Evolutionary conservation across 2,797 vertebrate genomes (phyloP).

Genomic region (Cuculus canorus): DNA sequence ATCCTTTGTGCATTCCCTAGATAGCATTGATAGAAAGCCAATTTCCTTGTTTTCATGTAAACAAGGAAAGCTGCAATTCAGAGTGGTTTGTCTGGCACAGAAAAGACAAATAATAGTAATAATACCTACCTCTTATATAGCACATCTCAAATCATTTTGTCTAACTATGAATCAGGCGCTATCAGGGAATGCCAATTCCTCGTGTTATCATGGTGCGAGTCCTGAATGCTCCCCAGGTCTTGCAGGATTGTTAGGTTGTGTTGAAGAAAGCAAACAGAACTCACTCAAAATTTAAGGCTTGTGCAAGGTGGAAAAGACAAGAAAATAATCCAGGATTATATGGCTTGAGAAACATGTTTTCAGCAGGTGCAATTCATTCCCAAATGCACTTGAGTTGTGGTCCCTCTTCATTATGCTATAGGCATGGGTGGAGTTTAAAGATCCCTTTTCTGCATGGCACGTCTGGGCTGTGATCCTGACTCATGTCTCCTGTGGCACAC

Average conservation of each 20-base stretch:
- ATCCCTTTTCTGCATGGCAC: not conserved
- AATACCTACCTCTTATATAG: not conserved
- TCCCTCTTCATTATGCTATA: not conserved
- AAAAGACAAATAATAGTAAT: conserved; percentile 3
- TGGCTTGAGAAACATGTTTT: not conserved
- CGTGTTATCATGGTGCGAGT: not conserved
- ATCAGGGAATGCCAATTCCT: not conserved
- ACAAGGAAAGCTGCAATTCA: conserved; percentile 23
- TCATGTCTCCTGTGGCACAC: rapidly evolving
- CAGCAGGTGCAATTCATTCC: not conserved
- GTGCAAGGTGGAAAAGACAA: not conserved
- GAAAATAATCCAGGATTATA: not conserved
- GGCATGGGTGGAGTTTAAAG: not conserved
- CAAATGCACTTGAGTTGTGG: not conserved
- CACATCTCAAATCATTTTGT: not conserved
- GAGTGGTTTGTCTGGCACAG: not conserved
- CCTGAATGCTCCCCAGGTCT: not conserved
- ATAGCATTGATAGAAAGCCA: not conserved
- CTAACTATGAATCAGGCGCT: not conserved
- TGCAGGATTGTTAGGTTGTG: not conserved
- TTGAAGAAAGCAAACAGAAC: not conserved
- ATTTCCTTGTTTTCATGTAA: conserved; percentile 43
- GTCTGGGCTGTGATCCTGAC: not conserved
- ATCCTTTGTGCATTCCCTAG: not conserved
- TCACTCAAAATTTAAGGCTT: not conserved